A percentile compares a stretch with the other conserved stretches of the same genome.
phyloP scores from a whole-genome alignment of 2,113 vertebrate genomes.

The Ancistrus triradiatus region DNA sequence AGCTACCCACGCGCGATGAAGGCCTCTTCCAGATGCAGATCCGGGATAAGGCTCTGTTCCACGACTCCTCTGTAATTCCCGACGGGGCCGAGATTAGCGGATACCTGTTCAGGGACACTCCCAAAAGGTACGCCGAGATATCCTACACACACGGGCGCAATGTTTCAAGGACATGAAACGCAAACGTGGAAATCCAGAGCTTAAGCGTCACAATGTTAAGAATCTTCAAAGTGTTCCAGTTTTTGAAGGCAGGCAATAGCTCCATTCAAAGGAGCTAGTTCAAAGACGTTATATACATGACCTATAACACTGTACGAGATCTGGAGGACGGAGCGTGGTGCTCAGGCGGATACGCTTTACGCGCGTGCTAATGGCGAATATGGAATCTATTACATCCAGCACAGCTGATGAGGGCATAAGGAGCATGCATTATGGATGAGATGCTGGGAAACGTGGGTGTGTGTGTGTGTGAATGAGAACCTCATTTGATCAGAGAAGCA shows the following conservation, averaged over 20 bases:
- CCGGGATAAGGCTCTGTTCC: conserved; percentile 85
- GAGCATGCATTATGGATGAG: conserved; percentile 66
- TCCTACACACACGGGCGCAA: background rate
- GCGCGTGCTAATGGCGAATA: conserved; percentile 53
- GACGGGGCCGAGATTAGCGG: conserved; percentile 94
- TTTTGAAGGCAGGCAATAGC: no score
- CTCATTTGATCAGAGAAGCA: conserved; percentile 37
- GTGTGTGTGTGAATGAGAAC: conserved; percentile 41
- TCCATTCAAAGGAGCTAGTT: no score
- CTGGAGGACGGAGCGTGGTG: background rate
- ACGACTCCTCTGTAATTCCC: conserved; percentile 88
- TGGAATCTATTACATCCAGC: conserved; percentile 47
- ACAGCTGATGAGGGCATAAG: conserved; percentile 46
- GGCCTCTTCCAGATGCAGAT: conserved; percentile 98
- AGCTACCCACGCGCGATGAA: conserved; percentile 92
- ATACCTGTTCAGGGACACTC: conserved; percentile 93
- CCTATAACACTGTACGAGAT: no score
- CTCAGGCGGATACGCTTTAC: conserved; percentile 42
- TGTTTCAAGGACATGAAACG: no score
- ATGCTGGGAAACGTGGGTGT: conserved; percentile 40
- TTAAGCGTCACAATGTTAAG: no score
- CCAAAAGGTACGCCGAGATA: conserved; percentile 78
- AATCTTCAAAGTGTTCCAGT: no score
- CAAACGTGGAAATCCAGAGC: no score
- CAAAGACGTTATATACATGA: no score